Evolutionary conservation across 2,113 vertebrate species (phyloP).

Genomic region (Mobula hypostoma): DNA sequence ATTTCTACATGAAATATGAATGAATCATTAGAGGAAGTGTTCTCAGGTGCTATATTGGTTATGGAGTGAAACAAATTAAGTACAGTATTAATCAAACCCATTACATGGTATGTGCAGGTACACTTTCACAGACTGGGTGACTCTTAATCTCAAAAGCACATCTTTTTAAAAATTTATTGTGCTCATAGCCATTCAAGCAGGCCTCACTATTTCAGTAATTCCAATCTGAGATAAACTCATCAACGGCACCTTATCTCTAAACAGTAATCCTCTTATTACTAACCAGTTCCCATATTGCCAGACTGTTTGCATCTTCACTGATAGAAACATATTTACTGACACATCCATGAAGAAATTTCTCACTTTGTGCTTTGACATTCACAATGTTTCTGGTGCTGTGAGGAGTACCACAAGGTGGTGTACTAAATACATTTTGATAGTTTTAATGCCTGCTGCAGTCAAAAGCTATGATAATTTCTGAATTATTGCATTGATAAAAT

Average conservation of each 20-base stretch:
- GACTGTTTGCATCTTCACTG: neutral
- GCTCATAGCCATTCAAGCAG: neutral
- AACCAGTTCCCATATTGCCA: neutral
- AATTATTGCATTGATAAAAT: neutral
- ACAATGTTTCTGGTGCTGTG: neutral
- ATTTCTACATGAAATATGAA: slow-evolving; percentile 29
- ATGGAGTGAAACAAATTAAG: slow-evolving; percentile 12
- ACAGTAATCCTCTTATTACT: neutral
- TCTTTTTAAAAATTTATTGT: neutral
- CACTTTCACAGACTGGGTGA: neutral
- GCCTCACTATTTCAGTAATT: neutral
- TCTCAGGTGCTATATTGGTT: neutral
- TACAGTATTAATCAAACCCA: neutral
- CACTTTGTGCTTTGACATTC: neutral
- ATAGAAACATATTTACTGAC: neutral
- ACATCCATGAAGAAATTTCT: neutral
- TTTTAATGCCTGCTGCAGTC: neutral
- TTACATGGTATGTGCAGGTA: neutral
- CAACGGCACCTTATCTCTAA: neutral
- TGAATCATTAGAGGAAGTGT: neutral
- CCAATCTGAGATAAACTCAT: neutral
- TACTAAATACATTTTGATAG: neutral
- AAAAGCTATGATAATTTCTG: neutral
- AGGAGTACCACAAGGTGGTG: neutral
- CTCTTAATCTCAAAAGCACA: neutral